These are phyloP conservation scores for Sylvietta virens DNA, from an alignment of 2,113 vertebrate species.

Conservation along the genomic window DNA sequence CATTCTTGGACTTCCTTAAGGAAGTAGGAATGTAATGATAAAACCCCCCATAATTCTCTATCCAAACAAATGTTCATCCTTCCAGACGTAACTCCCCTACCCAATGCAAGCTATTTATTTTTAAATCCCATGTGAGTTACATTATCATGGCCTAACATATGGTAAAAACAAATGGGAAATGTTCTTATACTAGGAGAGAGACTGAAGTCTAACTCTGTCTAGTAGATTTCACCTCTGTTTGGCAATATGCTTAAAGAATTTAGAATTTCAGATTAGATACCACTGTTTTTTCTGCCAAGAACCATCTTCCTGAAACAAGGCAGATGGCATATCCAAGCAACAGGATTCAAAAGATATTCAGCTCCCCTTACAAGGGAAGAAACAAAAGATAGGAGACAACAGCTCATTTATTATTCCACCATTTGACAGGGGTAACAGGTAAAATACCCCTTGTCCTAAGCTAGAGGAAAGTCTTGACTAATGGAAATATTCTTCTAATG, in stretches of 20 bases:
- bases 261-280: slow-evolving; percentile 37
- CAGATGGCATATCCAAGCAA: slow-evolving; percentile 21
- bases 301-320: neutral
- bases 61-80: neutral
- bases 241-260: slow-evolving; percentile 26
- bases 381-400: neutral
- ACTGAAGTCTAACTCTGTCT: slow-evolving; percentile 35
- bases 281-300: slow-evolving; percentile 2
- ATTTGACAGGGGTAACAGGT: neutral
- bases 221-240: neutral
- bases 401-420: neutral
- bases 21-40: neutral
- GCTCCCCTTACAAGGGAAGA: neutral
- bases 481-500: neutral
- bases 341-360: neutral
- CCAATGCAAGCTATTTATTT: neutral
- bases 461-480: neutral
- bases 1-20: neutral
- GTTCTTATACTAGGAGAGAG: neutral
- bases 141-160: neutral
- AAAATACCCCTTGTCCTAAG: neutral
- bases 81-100: neutral
- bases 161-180: slow-evolving; percentile 5
- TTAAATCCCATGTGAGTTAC: neutral
- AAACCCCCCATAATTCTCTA: neutral